Percentiles rank a stretch among this genome's conserved stretches.
These are phyloP conservation scores for Microtus pennsylvanicus DNA, from an alignment of 2,113 vertebrate species.

Conservation along the genomic window DNA sequence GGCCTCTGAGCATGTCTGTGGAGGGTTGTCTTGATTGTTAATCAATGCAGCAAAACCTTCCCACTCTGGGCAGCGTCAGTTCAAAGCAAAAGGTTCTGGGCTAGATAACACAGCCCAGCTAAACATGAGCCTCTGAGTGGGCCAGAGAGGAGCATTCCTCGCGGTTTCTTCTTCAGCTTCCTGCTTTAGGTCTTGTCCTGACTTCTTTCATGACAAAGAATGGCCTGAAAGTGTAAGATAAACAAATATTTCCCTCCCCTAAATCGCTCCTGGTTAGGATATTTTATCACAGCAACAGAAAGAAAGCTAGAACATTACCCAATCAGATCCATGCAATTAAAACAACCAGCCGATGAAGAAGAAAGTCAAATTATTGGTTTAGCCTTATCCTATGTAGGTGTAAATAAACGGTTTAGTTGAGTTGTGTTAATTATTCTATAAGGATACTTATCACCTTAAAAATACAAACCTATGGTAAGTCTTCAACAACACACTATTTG, in stretches of 20 bases:
- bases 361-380: background rate
- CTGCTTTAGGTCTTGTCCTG: background rate
- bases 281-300: background rate
- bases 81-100: background rate
- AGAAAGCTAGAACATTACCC: background rate
- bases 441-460: background rate
- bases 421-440: constrained; percentile 23
- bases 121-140: background rate
- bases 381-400: background rate
- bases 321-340: background rate
- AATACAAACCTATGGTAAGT: background rate
- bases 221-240: background rate
- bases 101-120: background rate
- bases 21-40: background rate
- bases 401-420: background rate
- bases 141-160: background rate
- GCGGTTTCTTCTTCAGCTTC: background rate
- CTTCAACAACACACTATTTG: background rate
- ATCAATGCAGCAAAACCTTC: no score
- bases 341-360: background rate
- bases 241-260: background rate
- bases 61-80: background rate
- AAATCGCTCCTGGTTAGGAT: background rate
- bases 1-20: background rate
- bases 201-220: background rate